A percentile compares a stretch with the other conserved stretches of the same genome.
phyloP scores from a whole-genome alignment of 2,797 vertebrate genomes.

The Dipus sagitta region DNA sequence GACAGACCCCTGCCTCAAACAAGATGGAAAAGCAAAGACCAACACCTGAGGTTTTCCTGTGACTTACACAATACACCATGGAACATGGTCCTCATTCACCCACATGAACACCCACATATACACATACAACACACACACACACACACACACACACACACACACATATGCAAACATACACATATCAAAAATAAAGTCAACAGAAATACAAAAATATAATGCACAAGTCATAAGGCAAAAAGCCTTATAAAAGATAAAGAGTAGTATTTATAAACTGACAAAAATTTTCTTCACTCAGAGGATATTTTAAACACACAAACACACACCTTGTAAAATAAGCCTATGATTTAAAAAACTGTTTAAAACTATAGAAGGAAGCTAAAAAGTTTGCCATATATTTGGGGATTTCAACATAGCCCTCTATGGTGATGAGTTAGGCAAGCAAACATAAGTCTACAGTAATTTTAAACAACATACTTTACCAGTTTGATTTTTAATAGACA shows the following conservation, averaged over 20 bases:
- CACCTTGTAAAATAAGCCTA: background rate
- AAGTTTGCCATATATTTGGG: background rate
- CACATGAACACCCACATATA: no score
- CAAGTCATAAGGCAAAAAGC: background rate
- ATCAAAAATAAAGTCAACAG: background rate
- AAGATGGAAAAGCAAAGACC: no score
- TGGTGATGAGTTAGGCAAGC: background rate
- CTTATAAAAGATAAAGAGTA: background rate
- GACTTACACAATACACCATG: no score
- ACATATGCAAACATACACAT: no score
- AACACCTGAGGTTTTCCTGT: no score
- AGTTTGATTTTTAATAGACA: background rate
- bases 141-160: no score
- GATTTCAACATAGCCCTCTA: background rate
- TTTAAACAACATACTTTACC: background rate
- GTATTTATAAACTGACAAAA: background rate
- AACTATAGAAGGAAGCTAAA: background rate
- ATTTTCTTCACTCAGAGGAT: background rate
- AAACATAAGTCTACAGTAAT: constrained; percentile 41
- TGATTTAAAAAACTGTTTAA: constrained; percentile 5
- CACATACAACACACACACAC: no score
- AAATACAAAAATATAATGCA: background rate
- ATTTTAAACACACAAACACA: background rate
- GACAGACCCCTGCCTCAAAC: no score
- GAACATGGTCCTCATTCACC: no score